These are phyloP conservation scores for Parazoanthus swiftii DNA, from an alignment of 92 coral and sea anemone genomes.

Conservation along the genomic window DNA sequence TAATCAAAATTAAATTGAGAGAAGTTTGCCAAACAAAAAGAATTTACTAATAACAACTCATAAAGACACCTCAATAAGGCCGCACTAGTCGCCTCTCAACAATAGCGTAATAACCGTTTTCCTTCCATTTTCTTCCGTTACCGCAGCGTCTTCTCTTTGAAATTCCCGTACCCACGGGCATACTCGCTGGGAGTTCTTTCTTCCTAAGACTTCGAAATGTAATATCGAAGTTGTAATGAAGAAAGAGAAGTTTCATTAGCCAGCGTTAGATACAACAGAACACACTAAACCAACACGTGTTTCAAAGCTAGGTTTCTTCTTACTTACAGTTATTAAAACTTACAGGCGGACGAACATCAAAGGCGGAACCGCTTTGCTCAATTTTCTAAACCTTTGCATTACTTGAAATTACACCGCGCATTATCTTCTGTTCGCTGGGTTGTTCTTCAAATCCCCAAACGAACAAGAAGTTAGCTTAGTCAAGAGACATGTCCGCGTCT, in stretches of 20 bases:
- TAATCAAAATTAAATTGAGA: constrained; percentile 42
- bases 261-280: constrained; percentile 6
- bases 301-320: background rate
- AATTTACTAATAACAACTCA: constrained; percentile 30
- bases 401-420: constrained; percentile 8
- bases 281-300: constrained; percentile 31
- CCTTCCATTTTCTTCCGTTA: constrained; percentile 3
- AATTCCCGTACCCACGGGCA: constrained; percentile 43
- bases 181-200: background rate
- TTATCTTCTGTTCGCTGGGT: constrained; percentile 21
- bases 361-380: constrained; percentile 21
- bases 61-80: constrained; percentile 37
- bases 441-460: constrained; percentile 8
- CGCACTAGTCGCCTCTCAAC: constrained; percentile 25
- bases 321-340: constrained; percentile 28
- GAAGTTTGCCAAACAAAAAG: constrained; percentile 40
- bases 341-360: constrained; percentile 32
- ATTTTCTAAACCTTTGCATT: background rate
- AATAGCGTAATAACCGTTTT: constrained; percentile 29
- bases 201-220: background rate
- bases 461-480: background rate
- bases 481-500: background rate
- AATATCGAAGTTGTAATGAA: constrained; percentile 8
- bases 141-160: constrained; percentile 42
- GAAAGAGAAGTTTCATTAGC: background rate